Evolutionary conservation across 2,888 invertebrate species (phyloP).

Genomic region (Blastobasis lacticolella): DNA sequence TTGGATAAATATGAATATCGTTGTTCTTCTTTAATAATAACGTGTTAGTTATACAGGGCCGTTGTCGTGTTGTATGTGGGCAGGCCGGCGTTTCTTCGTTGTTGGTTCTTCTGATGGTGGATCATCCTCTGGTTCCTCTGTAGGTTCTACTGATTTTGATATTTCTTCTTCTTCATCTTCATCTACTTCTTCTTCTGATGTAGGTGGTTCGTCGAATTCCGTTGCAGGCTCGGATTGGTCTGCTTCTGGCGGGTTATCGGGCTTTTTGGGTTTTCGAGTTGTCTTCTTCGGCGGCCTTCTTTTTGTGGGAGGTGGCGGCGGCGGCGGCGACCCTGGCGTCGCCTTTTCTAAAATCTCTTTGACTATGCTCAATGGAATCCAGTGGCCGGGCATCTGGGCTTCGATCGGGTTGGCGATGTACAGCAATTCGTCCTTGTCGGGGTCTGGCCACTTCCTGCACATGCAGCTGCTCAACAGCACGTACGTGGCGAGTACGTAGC

Average conservation of each 20-base stretch:
- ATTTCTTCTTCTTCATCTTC: not conserved
- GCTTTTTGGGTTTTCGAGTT: not conserved
- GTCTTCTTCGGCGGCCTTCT: not conserved
- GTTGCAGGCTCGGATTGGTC: not conserved
- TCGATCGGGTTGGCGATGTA: conserved; percentile 43
- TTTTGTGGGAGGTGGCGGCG: not conserved
- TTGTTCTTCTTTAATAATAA: no score
- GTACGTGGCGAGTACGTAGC: no score
- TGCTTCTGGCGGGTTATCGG: not conserved
- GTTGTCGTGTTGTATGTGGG: no score
- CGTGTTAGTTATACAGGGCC: no score
- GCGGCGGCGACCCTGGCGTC: not conserved
- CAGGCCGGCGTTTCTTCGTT: not conserved
- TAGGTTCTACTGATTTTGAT: conserved; percentile 5
- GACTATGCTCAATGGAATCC: conserved; percentile 38
- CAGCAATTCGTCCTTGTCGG: conserved; percentile 28
- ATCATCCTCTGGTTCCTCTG: conserved; percentile 7
- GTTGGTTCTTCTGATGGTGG: conserved; percentile 6
- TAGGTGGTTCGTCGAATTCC: not conserved
- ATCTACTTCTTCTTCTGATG: not conserved
- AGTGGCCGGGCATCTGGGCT: conserved; percentile 41
- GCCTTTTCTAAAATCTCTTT: conserved; percentile 14
- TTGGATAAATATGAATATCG: no score
- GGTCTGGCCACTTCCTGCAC: conserved; percentile 15
- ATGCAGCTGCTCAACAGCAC: no score